Evolutionary conservation across 2,797 vertebrate genomes (phyloP).

Genomic region (Sebastes taczanowskii): DNA sequence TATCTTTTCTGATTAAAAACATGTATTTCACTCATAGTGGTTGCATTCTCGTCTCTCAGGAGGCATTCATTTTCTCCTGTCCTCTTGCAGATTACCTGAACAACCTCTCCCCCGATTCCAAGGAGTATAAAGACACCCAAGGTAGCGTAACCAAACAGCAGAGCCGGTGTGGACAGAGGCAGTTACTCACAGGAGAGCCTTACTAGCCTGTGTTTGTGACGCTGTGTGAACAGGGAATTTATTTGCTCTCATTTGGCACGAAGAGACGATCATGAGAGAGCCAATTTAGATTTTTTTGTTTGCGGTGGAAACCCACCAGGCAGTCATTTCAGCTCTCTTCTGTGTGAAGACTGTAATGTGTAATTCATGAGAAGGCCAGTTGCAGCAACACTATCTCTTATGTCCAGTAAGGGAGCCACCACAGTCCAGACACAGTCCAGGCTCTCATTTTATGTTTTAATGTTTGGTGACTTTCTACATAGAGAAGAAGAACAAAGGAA

Average conservation of each 20-base stretch:
- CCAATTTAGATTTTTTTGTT: constrained; percentile 60
- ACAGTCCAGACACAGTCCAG: constrained; percentile 5
- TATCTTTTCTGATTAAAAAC: background rate
- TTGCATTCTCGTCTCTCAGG: background rate
- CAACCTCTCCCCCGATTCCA: constrained; percentile 93
- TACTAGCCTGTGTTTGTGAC: constrained; percentile 18
- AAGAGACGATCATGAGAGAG: constrained; percentile 51
- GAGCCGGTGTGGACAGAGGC: background rate
- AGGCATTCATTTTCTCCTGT: constrained; percentile 6
- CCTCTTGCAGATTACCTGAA: constrained; percentile 92
- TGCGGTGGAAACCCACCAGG: constrained; percentile 29
- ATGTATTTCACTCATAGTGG: background rate
- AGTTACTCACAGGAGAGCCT: constrained; percentile 33
- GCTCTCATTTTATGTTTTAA: constrained; percentile 21
- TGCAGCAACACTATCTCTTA: constrained; percentile 53
- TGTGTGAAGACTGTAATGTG: constrained; percentile 47
- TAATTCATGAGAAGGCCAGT: constrained; percentile 64
- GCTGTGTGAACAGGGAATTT: constrained; percentile 43
- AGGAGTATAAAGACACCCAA: constrained; percentile 93
- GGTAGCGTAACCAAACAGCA: constrained; percentile 78
- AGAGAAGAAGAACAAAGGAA: background rate
- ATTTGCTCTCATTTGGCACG: constrained; percentile 55
- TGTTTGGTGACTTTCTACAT: background rate
- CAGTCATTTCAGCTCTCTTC: constrained; percentile 46
- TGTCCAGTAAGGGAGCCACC: constrained; percentile 48